These are phyloP conservation scores for Tenualosa thibaudeaui DNA, from an alignment of 2,797 vertebrate genomes.

Conservation along the genomic window DNA sequence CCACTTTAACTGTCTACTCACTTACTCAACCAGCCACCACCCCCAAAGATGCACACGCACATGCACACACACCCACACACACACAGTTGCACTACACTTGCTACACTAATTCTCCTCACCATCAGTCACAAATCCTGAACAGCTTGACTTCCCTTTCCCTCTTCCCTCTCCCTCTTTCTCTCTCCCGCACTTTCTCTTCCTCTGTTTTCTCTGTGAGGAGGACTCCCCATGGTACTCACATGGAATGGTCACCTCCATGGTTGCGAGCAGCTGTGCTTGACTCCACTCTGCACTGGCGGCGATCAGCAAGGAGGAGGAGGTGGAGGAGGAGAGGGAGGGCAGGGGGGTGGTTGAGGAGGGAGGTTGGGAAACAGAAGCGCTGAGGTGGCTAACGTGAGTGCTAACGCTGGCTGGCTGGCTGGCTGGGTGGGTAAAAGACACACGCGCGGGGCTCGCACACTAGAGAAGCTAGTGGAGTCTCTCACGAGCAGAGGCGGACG, in stretches of 20 bases:
- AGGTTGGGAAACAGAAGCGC: constrained; percentile 25
- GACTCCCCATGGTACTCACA: constrained; percentile 70
- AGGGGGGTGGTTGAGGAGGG: constrained; percentile 26
- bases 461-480: background rate
- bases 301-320: constrained; percentile 5
- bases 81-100: background rate
- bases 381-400: background rate
- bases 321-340: constrained; percentile 28
- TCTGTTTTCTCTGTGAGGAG: constrained; percentile 13
- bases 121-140: background rate
- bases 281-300: constrained; percentile 40
- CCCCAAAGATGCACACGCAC: background rate
- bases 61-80: background rate
- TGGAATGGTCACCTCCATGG: constrained; percentile 75
- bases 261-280: constrained; percentile 63
- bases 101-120: constrained; percentile 52
- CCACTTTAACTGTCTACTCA: constrained; percentile 40
- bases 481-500: background rate
- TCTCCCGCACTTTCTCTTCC: constrained; percentile 24
- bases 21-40: constrained; percentile 38
- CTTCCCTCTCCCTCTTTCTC: constrained; percentile 23
- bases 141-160: constrained; percentile 7
- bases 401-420: background rate
- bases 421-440: too few relatives aligned
- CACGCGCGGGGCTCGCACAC: background rate